A percentile compares a stretch with the other conserved stretches of the same genome.
Evolutionary conservation across 2,797 vertebrate genomes (phyloP).

Genomic region (Mus spretus): DNA sequence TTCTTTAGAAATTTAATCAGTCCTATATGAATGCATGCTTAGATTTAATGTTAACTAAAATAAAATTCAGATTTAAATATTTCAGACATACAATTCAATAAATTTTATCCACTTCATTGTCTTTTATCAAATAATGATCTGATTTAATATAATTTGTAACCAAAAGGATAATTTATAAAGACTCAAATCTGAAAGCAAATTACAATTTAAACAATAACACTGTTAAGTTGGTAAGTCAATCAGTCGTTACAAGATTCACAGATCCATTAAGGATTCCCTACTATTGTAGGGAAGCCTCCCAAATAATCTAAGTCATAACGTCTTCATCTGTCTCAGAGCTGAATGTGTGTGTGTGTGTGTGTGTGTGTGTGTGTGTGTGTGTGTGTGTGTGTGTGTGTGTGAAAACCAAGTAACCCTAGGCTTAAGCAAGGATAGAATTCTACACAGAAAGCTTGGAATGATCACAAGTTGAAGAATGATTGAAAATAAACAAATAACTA

Average conservation of each 20-base stretch:
- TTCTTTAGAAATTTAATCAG: neutral
- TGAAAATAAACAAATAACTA: neutral
- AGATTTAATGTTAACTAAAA: neutral
- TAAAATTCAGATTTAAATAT: neutral
- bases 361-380: too few relatives aligned
- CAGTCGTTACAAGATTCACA: neutral
- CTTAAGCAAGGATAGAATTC: neutral
- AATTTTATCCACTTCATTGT: neutral
- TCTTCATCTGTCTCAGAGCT: neutral
- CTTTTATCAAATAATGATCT: neutral
- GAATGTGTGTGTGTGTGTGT: too few relatives aligned
- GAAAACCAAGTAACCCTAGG: neutral
- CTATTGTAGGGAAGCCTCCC: neutral
- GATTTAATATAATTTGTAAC: neutral
- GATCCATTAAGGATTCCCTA: neutral
- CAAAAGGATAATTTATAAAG: neutral
- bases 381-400: too few relatives aligned
- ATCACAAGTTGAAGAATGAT: neutral
- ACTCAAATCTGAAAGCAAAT: neutral
- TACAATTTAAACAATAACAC: neutral
- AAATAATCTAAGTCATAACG: neutral
- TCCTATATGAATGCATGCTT: neutral
- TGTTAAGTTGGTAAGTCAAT: neutral
- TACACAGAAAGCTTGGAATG: neutral
- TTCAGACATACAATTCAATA: neutral